Base-by-base conservation (phyloP, 92 coral and sea anemone species). In the Bergia puertoricense region DNA sequence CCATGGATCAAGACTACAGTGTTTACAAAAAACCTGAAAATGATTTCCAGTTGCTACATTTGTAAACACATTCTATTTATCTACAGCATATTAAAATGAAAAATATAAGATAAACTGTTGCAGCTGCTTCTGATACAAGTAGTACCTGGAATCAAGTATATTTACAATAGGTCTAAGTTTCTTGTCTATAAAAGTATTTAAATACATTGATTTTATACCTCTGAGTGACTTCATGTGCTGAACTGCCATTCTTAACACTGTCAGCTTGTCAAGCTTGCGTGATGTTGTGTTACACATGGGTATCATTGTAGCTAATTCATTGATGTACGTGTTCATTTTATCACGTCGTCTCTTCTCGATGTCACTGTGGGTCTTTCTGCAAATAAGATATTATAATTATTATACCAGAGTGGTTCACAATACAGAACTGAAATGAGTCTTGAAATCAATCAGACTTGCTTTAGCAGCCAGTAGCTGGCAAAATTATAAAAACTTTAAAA, bases 261-360 rank as follows among this genome's bases (percentile, higher is more conserved):
- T 96, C 81, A 96, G 85, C 83, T 96, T 96, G 88, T 96, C 98
- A 43, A 95, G 98, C 91, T 96, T 96, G 86, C 96, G 95, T 72
- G 96, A 92, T 90, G 95, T 91, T 75, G 95, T 94, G 42, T 88
- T 92, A 62, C 98, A 94, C 94, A 96, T 91, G 0, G 98, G 98
- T 14, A 96, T 95, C 98, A 96, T 96, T 0, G 96, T 89, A 36
- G 98, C 93, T 43, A 96, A 84, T 66, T 96, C 98, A 92, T 93
- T 93, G 65, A 96, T 96, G 81, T 95, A 95, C 4, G 95, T 96
- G 88, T 96, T 96, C 98, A 96, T 96, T 80, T 96, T 96, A 84
- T 96, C 96, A 73, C 99, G 98, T 50, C 99, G 91, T 67, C 99
- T 90, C 74, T 95, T 96, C 87, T 96, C 99, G 75, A 96, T 96